Evolutionary conservation across 2,113 vertebrate species (phyloP).

Genomic region (Epinephelus cyanopodus): DNA sequence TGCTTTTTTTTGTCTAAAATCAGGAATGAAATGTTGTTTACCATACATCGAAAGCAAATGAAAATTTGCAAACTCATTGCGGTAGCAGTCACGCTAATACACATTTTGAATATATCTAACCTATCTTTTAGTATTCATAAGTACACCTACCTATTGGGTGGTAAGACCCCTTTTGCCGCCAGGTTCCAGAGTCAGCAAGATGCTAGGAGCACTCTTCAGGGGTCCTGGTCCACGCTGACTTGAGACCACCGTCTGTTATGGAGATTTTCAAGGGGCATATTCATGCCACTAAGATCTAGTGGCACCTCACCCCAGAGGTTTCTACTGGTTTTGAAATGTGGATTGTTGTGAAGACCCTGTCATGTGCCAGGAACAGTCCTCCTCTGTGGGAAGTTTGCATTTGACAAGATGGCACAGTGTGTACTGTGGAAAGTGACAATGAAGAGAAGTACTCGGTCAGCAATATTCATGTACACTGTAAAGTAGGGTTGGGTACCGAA

Average conservation of each 20-base stretch:
- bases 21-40: neutral
- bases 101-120: neutral
- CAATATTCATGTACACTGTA: neutral
- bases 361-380: neutral
- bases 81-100: neutral
- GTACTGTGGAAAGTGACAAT: neutral
- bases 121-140: neutral
- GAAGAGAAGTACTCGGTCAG: neutral
- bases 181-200: neutral
- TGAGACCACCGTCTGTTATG: neutral
- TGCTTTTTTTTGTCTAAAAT: slow-evolving; percentile 23
- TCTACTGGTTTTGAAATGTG: neutral
- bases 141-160: no score
- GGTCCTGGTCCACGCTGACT: slow-evolving; percentile 3
- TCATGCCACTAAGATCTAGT: neutral
- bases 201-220: neutral
- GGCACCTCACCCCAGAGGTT: neutral
- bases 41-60: no score
- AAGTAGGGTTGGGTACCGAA: no score
- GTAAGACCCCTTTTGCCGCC: neutral
- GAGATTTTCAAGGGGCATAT: neutral
- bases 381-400: neutral
- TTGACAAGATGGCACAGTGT: neutral
- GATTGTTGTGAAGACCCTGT: neutral
- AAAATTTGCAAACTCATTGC: no score